Conservation (phyloP, 2,113 vertebrate genomes). For the Amblyopsis rosae region DNA sequence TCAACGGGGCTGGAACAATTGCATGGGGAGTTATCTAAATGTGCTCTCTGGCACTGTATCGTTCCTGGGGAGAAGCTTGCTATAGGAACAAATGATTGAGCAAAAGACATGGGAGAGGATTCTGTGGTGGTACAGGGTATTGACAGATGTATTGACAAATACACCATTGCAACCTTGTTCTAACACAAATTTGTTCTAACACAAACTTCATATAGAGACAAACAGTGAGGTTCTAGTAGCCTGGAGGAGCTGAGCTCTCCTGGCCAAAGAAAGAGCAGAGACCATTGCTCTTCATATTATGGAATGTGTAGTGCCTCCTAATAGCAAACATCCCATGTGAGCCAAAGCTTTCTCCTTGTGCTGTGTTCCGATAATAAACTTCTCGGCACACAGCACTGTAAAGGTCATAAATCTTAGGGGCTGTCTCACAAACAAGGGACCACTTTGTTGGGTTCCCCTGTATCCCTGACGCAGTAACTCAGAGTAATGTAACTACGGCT, state of each 20-base stretch:
- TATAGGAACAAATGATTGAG: not conserved
- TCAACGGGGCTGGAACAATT: slow-evolving; percentile 11
- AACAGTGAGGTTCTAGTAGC: not conserved
- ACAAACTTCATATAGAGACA: not conserved
- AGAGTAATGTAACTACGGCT: slow-evolving; percentile 25
- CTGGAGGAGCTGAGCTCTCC: not conserved
- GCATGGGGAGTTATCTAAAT: slow-evolving; percentile 9
- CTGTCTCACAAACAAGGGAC: not conserved
- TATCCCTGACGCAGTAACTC: slow-evolving; percentile 12
- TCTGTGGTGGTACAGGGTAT: not conserved
- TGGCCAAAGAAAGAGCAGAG: not conserved
- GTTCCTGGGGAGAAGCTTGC: not conserved
- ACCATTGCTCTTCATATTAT: not conserved
- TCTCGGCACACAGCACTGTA: slow-evolving; percentile 26
- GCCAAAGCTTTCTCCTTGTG: not conserved
- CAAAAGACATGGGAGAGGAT: slow-evolving; percentile 8
- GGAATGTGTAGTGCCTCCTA: not conserved
- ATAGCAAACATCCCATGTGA: slow-evolving; percentile 7
- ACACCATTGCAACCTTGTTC: slow-evolving; percentile 21
- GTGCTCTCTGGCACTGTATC: not conserved
- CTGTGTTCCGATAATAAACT: slow-evolving; percentile 6
- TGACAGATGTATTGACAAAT: slow-evolving; percentile 28
- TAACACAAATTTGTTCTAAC: slow-evolving; percentile 31
- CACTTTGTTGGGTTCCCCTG: slow-evolving; percentile 18
- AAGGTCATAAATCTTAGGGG: slow-evolving; percentile 40